Conservation (phyloP, 2,113 vertebrate genomes). For the Polypterus bichir region DNA sequence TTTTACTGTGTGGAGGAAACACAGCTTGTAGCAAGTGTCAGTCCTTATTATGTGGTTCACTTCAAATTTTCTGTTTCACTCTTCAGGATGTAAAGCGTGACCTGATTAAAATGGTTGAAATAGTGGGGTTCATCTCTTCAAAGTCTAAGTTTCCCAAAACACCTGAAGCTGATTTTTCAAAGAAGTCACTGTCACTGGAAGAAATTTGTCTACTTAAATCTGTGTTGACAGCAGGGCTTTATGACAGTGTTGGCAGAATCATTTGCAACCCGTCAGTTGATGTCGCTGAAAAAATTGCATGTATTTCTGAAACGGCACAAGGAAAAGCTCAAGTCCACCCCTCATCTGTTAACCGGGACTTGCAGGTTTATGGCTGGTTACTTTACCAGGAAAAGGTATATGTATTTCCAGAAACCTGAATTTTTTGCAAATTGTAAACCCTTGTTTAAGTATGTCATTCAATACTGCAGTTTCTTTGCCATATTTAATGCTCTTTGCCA, state of each 20-base stretch:
- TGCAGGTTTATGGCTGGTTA: slow-evolving; percentile 84
- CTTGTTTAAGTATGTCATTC: too few relatives aligned
- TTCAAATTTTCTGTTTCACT: background rate
- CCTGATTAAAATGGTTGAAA: slow-evolving; percentile 74
- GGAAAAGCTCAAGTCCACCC: slow-evolving; percentile 87
- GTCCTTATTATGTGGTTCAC: background rate
- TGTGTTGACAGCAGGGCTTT: slow-evolving; percentile 79
- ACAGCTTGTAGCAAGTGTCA: too few relatives aligned
- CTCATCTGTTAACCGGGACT: slow-evolving; percentile 80
- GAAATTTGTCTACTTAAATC: slow-evolving; percentile 74
- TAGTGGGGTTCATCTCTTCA: slow-evolving; percentile 64
- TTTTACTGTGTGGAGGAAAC: too few relatives aligned
- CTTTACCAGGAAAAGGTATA: slow-evolving; percentile 91
- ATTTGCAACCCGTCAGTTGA: slow-evolving; percentile 71
- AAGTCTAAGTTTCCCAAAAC: slow-evolving; percentile 13
- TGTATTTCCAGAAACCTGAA: background rate
- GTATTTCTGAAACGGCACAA: slow-evolving; percentile 79
- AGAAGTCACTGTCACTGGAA: slow-evolving; percentile 40
- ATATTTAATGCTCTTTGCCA: too few relatives aligned
- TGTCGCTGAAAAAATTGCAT: slow-evolving; percentile 68
- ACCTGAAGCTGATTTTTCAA: slow-evolving; percentile 21
- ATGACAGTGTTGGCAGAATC: slow-evolving; percentile 79
- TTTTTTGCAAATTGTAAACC: background rate
- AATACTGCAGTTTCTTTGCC: too few relatives aligned
- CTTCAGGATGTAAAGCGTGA: slow-evolving; percentile 79